phyloP scores from a whole-genome alignment of 1,140 invertebrate species.

The Hestina assimilis region DNA sequence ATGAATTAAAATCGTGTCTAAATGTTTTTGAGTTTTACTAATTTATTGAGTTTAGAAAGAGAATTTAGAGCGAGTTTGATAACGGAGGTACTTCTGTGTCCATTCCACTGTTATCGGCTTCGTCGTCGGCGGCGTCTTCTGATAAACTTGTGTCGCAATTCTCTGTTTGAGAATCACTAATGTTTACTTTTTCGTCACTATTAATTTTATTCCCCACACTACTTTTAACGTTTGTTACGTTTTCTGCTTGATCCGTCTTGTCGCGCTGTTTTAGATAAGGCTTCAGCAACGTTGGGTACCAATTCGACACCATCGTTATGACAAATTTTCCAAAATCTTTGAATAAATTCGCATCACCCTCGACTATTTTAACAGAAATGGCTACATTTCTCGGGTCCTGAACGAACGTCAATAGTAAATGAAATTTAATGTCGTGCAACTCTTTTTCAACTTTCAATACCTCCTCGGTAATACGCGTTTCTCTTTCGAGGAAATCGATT shows the following conservation, averaged over 20 bases:
- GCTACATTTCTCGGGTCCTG: conserved; percentile 25
- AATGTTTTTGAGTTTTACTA: too few relatives aligned
- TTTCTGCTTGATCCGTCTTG: conserved; percentile 13
- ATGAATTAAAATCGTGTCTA: too few relatives aligned
- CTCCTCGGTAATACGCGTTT: conserved; percentile 43
- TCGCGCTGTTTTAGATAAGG: conserved; percentile 18
- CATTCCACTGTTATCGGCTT: not conserved
- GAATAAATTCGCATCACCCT: conserved; percentile 39
- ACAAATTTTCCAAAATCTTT: conserved; percentile 54
- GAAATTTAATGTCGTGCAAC: conserved; percentile 33
- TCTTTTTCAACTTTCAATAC: conserved; percentile 32
- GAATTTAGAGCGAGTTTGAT: too few relatives aligned
- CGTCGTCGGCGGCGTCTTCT: not conserved
- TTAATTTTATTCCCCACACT: not conserved
- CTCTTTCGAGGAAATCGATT: conserved; percentile 34
- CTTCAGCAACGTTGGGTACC: conserved; percentile 37
- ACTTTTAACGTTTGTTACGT: not conserved
- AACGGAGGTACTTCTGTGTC: not conserved
- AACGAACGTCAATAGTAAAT: conserved; percentile 33
- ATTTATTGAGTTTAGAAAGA: too few relatives aligned
- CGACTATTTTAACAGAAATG: conserved; percentile 21
- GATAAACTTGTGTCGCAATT: not conserved
- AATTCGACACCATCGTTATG: conserved; percentile 33
- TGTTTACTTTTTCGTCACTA: not conserved
- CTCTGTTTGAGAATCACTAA: not conserved